Evolutionary conservation across 2,888 invertebrate genomes (phyloP).

Genomic region (Oxytorus armatus): DNA sequence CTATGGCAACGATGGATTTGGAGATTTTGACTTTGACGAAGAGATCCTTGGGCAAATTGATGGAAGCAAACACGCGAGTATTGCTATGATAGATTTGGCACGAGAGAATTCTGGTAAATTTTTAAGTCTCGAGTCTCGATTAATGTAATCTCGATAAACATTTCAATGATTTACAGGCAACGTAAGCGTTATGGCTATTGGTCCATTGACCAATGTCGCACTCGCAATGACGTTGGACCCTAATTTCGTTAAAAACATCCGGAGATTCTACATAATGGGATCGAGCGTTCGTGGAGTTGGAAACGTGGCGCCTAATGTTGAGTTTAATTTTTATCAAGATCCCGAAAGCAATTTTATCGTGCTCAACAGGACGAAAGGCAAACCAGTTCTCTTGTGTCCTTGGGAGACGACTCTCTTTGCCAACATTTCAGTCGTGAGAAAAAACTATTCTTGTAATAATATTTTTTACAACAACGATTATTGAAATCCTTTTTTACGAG

Average conservation of each 20-base stretch:
- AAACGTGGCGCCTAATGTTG: constrained; percentile 84
- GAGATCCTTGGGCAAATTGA: constrained; percentile 78
- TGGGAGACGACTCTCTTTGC: constrained; percentile 84
- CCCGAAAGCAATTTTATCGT: constrained; percentile 87
- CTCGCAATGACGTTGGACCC: constrained; percentile 84
- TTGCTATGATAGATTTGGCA: constrained; percentile 83
- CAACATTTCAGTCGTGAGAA: constrained; percentile 75
- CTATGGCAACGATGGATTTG: constrained; percentile 85
- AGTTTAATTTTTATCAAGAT: constrained; percentile 87
- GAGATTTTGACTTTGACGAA: constrained; percentile 83
- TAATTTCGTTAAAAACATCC: constrained; percentile 76
- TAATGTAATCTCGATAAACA: neutral
- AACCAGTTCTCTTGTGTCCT: constrained; percentile 84
- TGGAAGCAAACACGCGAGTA: constrained; percentile 82
- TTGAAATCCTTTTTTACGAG: too few species aligned
- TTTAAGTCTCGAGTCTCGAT: too few species aligned
- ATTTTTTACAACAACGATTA: constrained; percentile 7
- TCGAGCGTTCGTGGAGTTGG: constrained; percentile 80
- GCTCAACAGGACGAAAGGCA: constrained; percentile 79
- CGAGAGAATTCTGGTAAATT: constrained; percentile 77
- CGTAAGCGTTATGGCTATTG: constrained; percentile 81
- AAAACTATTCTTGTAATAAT: constrained; percentile 33
- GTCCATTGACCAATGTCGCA: constrained; percentile 87
- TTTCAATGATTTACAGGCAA: neutral
- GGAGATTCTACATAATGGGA: constrained; percentile 81